Base-by-base conservation (phyloP, 1,140 invertebrate genomes). In the Protaetia brevitarsis region DNA sequence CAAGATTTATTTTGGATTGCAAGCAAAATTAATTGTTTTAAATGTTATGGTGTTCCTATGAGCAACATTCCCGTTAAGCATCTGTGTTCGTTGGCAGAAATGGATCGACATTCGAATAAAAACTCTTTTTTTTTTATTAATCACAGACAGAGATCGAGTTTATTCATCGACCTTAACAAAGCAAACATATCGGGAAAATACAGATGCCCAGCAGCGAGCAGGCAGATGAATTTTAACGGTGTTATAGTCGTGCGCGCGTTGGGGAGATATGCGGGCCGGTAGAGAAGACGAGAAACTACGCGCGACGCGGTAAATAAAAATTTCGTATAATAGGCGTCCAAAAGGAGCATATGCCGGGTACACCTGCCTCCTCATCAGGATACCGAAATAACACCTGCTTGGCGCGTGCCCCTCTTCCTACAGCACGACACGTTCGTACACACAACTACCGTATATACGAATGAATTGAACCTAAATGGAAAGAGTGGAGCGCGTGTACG, bases 371-470 rank as follows among this genome's bases (percentile, higher is more conserved):
- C 27, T 58, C 51, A 16, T 26, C 26, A 28, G 27, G 29, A 29
- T 27, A 51, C 41, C 16, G 26, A 51, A 51, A 57, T 29, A 65
- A 65, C 63, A 65, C 63, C 63, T 65, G 63, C 63, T 31, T 41
- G 19, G 45, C 63, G 37, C 29, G 63, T 65, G 63, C 63, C 34
- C 21, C 23, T 60, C 27, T 13, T 45, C 19, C 41, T 51, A 51
- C 21, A 51, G 23, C 16, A 51, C 21, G 4, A 16, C 16, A 51
- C 41, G 11, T 51, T 51, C 41, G 16, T 51, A 51, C 16, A 51
- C 41, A 51, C 11, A 7, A 21, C 41, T 45, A 8, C 21, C 19
- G 16, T 23, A n/a, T 6, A 10, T 51, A 51, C 3, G 16, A 8
- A 23, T 51, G 16, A 21, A 51, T 23, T 16, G 8, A 8, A 8